A percentile compares a stretch with the other conserved stretches of the same genome.
Evolutionary conservation across 1,140 invertebrate genomes (phyloP).

Genomic region (Bursaphelenchus mucronatus): DNA sequence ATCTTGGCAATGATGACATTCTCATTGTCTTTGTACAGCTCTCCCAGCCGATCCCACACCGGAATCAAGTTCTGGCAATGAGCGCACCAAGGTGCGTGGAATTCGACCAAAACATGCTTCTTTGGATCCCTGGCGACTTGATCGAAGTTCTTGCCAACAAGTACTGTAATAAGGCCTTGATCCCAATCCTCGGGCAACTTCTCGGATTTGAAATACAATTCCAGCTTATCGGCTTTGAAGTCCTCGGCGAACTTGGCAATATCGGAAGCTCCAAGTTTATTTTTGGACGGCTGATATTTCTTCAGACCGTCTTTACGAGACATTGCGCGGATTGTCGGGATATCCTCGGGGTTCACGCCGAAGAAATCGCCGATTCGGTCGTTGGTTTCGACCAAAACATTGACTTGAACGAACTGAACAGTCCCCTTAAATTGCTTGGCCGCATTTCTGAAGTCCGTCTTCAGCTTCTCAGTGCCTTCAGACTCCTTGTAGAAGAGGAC

Average conservation of each 20-base stretch:
- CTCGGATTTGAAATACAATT: conserved; percentile 82
- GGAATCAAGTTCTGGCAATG: conserved; percentile 71
- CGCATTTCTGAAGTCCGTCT: conserved; percentile 66
- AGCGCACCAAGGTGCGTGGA: conserved; percentile 66
- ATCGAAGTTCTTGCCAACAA: conserved; percentile 93
- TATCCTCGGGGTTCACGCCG: conserved; percentile 85
- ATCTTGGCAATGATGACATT: conserved; percentile 93
- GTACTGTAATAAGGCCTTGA: conserved; percentile 83
- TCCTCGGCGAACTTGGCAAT: conserved; percentile 78
- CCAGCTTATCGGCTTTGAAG: conserved; percentile 85
- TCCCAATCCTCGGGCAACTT: conserved; percentile 95
- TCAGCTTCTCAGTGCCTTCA: conserved; percentile 71
- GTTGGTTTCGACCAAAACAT: conserved; percentile 90
- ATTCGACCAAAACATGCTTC: conserved; percentile 95
- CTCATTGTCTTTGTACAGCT: conserved; percentile 75
- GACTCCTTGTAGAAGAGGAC: conserved; percentile 83
- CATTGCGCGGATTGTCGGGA: conserved; percentile 86
- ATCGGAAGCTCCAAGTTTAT: conserved; percentile 73
- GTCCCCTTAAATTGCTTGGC: conserved; percentile 76
- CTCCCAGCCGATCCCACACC: conserved; percentile 83
- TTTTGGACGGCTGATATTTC: conserved; percentile 84
- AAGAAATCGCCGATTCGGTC: conserved; percentile 97
- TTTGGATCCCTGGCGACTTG: conserved; percentile 79
- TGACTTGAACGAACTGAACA: conserved; percentile 85
- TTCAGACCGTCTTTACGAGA: conserved; percentile 91